These are phyloP conservation scores for Phallusia fumigata DNA, from an alignment of 23 tunicate species.

Conservation along the genomic window DNA sequence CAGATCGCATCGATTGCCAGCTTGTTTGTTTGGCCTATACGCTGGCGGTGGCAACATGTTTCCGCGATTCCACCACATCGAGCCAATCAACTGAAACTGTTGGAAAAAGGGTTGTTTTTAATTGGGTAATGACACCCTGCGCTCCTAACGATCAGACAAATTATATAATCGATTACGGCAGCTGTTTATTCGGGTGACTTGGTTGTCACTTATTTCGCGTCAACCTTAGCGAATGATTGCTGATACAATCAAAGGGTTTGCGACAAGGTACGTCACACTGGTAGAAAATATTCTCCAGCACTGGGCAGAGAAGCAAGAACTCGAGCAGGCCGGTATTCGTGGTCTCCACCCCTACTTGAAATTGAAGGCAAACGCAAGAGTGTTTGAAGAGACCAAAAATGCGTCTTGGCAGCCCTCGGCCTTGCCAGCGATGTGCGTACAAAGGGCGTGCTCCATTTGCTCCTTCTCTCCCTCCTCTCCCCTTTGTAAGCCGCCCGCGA, in stretches of 20 bases:
- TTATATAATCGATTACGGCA: background rate
- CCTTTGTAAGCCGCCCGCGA: background rate
- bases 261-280: background rate
- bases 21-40: background rate
- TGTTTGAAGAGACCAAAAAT: background rate
- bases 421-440: background rate
- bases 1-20: constrained; percentile 7
- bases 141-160: background rate
- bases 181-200: background rate
- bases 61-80: background rate
- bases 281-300: background rate
- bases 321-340: no score
- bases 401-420: background rate
- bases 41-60: constrained; percentile 9
- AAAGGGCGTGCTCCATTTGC: background rate
- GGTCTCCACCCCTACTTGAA: background rate
- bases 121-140: background rate
- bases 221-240: background rate
- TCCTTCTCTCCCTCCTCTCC: background rate
- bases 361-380: background rate
- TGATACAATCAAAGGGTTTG: background rate
- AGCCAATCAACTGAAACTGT: background rate
- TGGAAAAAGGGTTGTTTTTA: background rate
- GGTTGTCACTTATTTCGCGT: background rate
- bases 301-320: no score